Conservation (phyloP, 2,113 vertebrate species). For the Leucosticte australis region DNA sequence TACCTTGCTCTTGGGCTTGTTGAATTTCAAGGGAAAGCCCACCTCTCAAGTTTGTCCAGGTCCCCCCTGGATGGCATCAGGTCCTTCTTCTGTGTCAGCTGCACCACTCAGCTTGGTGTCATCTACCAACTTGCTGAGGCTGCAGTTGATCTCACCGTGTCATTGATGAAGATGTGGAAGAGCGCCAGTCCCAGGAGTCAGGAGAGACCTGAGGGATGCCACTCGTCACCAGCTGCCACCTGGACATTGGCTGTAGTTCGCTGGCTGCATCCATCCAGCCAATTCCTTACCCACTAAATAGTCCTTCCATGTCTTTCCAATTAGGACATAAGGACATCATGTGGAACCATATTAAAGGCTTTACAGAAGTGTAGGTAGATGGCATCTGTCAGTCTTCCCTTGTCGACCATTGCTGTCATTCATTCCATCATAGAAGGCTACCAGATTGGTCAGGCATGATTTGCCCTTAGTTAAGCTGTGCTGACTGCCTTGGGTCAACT, state of each 20-base stretch:
- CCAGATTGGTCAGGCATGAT: background rate
- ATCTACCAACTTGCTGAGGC: background rate
- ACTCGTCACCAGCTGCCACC: background rate
- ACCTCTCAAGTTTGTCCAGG: background rate
- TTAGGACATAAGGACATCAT: background rate
- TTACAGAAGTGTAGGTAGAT: background rate
- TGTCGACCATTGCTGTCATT: rapidly evolving
- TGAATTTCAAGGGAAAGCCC: background rate
- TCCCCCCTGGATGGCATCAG: background rate
- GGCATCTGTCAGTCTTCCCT: background rate
- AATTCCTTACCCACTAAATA: background rate
- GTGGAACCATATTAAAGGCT: background rate
- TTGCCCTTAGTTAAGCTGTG: background rate
- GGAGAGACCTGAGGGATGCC: background rate
- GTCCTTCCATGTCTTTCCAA: background rate
- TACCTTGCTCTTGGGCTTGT: background rate
- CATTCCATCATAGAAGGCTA: background rate
- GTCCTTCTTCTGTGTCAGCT: background rate
- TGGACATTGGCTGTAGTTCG: background rate
- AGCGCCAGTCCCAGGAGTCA: background rate
- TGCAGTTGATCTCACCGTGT: background rate
- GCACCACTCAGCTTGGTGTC: background rate
- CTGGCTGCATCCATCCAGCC: background rate
- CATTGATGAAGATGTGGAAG: background rate
- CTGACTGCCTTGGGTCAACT: background rate